Evolutionary conservation across 1,140 invertebrate species (phyloP), one percentile per base, ranked within the genome.

Genomic region (Cephus cinctus): DNA sequence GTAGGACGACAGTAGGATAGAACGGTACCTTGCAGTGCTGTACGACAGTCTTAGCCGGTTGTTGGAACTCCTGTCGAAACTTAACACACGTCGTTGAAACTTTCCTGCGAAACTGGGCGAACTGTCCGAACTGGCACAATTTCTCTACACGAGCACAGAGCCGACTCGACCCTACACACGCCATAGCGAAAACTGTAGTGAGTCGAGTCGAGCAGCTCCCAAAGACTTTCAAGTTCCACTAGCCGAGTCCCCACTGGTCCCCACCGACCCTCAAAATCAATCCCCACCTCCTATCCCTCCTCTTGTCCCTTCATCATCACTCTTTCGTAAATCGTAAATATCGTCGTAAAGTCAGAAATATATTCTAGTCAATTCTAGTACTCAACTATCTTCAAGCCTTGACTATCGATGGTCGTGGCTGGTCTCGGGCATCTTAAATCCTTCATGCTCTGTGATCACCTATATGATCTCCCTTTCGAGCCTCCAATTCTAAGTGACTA

Each of bases 111-210:
- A 81, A 61, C 60, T 75, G 70, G 56, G 67, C 74, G 75, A 78
- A 80, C 77, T 83, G 81, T 79, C 82, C 80, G 61, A 84, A 83
- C 79, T 85, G 82, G 81, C 84, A 86, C 83, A 86, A 77, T 82
- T 85, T 86, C 78, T 86, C 84, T 75, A 83, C 82, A 77, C 83
- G 83, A 80, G 81, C 83, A 85, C 84, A 86, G 77, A 86, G 80
- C 80, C 84, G 82, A 81, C 82, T 83, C 74, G 84, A 83, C 78
- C 82, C 84, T 84, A 86, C 80, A 83, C 83, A 85, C 81, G 84
- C 84, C 84, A 86, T 86, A 80, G 81, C 81, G 78, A 81, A 79
- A 80, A 85, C 83, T 81, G 80, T 79, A 81, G 78, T 81, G 80
- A 81, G 54, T 47, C 49, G 49, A 61, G 49, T 50, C 43, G 42